Percentiles rank a stretch among this genome's conserved stretches.
These are phyloP conservation scores for Aphelinus atriplicis DNA, from an alignment of 1,140 invertebrate species.

Conservation along the genomic window DNA sequence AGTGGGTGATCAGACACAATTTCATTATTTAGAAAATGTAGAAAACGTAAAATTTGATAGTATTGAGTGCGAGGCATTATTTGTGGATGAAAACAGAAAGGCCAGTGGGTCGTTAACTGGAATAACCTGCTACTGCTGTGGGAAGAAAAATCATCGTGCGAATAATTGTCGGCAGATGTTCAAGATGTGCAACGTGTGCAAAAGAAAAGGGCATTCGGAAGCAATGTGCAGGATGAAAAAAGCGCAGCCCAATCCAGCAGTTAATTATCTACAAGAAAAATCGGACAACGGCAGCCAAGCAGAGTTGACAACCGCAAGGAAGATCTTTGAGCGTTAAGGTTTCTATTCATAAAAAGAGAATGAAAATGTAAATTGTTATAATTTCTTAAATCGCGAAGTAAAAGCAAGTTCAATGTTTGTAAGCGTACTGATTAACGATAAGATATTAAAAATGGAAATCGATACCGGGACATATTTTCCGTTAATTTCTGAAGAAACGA, in stretches of 20 bases:
- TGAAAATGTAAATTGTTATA: background rate
- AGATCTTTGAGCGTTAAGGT: background rate
- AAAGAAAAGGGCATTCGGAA: conserved; percentile 41
- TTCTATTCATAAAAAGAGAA: background rate
- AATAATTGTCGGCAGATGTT: conserved; percentile 36
- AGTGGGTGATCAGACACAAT: conserved; percentile 37
- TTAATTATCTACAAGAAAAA: background rate
- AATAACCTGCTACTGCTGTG: conserved; percentile 37
- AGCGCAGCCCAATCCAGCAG: background rate
- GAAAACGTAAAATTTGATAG: conserved; percentile 33
- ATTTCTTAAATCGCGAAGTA: background rate
- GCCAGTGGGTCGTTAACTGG: background rate
- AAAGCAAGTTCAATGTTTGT: conserved; percentile 5
- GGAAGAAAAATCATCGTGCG: conserved; percentile 27
- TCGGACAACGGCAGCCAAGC: background rate
- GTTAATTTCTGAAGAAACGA: conserved; percentile 24
- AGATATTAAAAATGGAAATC: conserved; percentile 20
- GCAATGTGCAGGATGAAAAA: conserved; percentile 29
- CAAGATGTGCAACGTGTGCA: conserved; percentile 38
- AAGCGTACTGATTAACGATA: conserved; percentile 3
- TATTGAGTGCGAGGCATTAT: conserved; percentile 45
- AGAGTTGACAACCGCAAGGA: background rate
- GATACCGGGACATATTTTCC: conserved; percentile 30
- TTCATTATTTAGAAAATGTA: conserved; percentile 37
- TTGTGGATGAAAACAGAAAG: background rate